Base-by-base conservation (phyloP, 2,113 vertebrate genomes). In the Dunckerocampus dactyliophorus region DNA sequence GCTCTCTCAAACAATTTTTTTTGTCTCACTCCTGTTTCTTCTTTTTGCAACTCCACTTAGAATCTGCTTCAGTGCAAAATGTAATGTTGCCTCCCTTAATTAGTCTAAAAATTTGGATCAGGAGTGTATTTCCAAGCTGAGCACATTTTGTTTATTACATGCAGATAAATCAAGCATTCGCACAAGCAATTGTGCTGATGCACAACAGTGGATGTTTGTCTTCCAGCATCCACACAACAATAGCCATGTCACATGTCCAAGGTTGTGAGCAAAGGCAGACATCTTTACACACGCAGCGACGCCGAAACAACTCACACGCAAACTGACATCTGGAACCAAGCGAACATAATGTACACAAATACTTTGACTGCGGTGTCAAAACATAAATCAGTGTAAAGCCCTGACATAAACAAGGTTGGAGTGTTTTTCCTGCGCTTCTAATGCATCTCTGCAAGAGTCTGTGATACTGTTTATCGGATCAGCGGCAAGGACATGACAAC, bases 381-480 rank as follows among this genome's bases (percentile, higher is more conserved):
- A 48, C 55, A 57, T 12, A 49, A 50, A 67, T 67, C 47, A 34
- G 21, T 4, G 52, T 51, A 47, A 59, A 65, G 49, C 21, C 43
- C 20, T 11, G n/a, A 62, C 46, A 67, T n/a, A 66, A 28, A 46
- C 24, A 70, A 6, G 45, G 49, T 61, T 51, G 48, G 5, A 39
- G 17, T 11, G 17, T 13, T 55, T 11, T 55, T 34, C 24, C 43
- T 62, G 16, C 62, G 65, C 20, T 45, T 63, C 55, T 5, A 60
- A 45, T 65, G 63, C 59, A 65, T 74, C 28, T 47, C 51, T n/a
- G 2, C 11, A 51, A 51, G 57, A 76, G 63, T 58, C 51, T 53
- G 71, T 62, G 22, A 65, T 66, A 67, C 48, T 58, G 79, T 76
- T 69, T 69, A 58, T 82, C 74, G 77, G 60, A 73, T 77, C 63